These are phyloP conservation scores for Naja naja DNA, from an alignment of 2,113 vertebrate species.

Conservation along the genomic window DNA sequence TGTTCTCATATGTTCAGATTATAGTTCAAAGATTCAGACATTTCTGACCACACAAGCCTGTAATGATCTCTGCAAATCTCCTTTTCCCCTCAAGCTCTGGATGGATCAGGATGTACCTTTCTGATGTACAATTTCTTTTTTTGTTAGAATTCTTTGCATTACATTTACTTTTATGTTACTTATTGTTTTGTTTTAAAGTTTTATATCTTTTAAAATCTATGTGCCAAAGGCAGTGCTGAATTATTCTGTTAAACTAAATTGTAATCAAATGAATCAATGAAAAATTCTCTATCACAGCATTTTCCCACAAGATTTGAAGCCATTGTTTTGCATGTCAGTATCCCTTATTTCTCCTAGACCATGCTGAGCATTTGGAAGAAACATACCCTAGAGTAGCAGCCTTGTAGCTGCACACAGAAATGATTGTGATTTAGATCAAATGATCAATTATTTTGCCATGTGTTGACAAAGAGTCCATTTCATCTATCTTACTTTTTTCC, in stretches of 20 bases:
- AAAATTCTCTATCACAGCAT: neutral
- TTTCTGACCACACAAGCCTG: neutral
- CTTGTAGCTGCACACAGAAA: neutral
- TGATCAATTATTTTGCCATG: neutral
- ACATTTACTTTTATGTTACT: neutral
- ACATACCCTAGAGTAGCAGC: neutral
- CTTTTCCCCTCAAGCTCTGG: neutral
- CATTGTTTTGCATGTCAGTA: neutral
- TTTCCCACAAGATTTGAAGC: neutral
- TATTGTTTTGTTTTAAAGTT: neutral
- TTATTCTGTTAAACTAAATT: neutral
- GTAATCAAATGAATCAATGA: neutral
- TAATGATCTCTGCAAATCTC: neutral
- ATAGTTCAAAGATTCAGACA: neutral
- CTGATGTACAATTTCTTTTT: neutral
- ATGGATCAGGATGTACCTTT: neutral
- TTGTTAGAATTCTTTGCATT: neutral
- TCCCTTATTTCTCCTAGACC: neutral
- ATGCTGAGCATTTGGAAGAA: neutral
- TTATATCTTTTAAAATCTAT: neutral
- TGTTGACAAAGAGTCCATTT: neutral
- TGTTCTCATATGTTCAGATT: neutral
- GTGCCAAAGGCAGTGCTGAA: neutral
- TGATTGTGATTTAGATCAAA: neutral
- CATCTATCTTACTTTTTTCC: constrained; percentile 6